Conservation (phyloP, 2,888 invertebrate species). For the Lasioglossum figueresi region DNA sequence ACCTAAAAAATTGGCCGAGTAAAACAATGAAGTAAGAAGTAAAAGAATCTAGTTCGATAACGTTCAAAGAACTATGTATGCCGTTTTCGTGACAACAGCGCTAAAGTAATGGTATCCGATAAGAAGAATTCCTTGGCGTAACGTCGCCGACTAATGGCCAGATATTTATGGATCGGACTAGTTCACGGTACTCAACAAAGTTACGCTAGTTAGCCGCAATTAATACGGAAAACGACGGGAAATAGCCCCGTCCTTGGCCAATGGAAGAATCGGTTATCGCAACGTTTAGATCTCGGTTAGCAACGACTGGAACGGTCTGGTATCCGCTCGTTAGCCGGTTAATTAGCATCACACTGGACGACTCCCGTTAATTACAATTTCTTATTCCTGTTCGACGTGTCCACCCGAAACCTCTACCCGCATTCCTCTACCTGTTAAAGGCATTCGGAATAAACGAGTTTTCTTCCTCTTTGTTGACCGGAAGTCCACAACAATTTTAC, state of each 20-base stretch:
- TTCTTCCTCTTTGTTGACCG: not conserved
- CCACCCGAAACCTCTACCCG: not conserved
- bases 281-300: constrained; percentile 37
- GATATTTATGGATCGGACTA: constrained; percentile 1
- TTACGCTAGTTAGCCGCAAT: constrained; percentile 24
- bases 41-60: not conserved
- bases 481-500: not conserved
- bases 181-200: constrained; percentile 13
- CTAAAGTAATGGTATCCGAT: not conserved
- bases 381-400: not conserved
- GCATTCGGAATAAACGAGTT: not conserved
- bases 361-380: constrained; percentile 19
- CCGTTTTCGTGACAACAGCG: not conserved
- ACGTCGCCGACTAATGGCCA: not conserved
- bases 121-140: not conserved
- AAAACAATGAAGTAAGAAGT: too few species aligned
- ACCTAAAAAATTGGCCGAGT: not conserved
- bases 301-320: constrained; percentile 30
- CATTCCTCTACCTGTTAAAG: not conserved
- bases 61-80: not conserved
- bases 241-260: constrained; percentile 50
- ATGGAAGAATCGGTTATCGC: constrained; percentile 46
- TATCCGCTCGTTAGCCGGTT: constrained; percentile 46
- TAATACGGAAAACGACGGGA: constrained; percentile 37
- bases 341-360: constrained; percentile 49